phyloP scores from a whole-genome alignment of 1,140 invertebrate species.

The Lasaia peninsularis region DNA sequence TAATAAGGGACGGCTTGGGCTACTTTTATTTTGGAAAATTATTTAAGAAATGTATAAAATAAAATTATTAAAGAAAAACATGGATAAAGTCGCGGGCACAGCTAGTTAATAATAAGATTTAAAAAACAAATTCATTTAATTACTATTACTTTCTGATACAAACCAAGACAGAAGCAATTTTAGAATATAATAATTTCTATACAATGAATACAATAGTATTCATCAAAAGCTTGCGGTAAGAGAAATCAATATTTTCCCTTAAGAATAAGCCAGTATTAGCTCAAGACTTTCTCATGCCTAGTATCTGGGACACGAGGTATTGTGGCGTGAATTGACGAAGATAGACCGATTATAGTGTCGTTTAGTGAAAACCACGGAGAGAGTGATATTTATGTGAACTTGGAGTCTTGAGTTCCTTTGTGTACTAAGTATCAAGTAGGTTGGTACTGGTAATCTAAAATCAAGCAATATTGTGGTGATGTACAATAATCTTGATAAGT shows the following conservation, averaged over 20 bases:
- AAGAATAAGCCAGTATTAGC: constrained; percentile 28
- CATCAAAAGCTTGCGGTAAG: constrained; percentile 6
- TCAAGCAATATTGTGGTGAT: too few relatives aligned
- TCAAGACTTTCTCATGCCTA: constrained; percentile 32
- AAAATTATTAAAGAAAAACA: too few relatives aligned
- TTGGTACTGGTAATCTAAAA: too few relatives aligned
- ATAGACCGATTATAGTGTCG: constrained; percentile 8
- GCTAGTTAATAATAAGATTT: too few relatives aligned
- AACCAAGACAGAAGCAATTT: too few relatives aligned
- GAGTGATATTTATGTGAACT: background rate
- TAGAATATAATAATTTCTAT: background rate
- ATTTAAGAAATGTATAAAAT: too few relatives aligned
- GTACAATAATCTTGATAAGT: too few relatives aligned
- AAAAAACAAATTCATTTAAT: too few relatives aligned
- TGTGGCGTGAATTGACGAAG: constrained; percentile 21
- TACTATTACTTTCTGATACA: too few relatives aligned
- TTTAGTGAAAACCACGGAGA: constrained; percentile 1
- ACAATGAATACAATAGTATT: constrained; percentile 2
- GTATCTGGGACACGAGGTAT: constrained; percentile 30
- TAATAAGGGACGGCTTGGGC: too few relatives aligned
- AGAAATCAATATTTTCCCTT: constrained; percentile 36
- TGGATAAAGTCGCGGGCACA: too few relatives aligned
- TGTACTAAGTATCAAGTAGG: background rate
- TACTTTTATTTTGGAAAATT: too few relatives aligned
- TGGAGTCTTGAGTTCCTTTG: background rate